These are phyloP conservation scores for Euthynnus affinis DNA, from an alignment of 2,797 vertebrate genomes.

Conservation along the genomic window DNA sequence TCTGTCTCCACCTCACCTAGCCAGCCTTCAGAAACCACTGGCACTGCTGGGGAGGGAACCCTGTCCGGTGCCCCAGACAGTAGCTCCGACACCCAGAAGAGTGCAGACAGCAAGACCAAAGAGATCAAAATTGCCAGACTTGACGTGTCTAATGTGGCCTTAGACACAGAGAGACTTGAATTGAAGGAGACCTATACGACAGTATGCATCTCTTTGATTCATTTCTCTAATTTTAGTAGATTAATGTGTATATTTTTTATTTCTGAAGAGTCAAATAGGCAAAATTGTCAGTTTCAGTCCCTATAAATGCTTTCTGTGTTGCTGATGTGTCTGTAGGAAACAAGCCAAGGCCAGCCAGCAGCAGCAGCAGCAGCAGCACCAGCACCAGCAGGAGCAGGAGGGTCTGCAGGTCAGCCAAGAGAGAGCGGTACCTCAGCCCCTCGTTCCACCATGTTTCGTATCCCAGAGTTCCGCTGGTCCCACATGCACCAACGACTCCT, in stretches of 20 bases:
- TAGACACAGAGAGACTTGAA: conserved; percentile 95
- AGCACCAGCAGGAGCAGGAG: conserved; percentile 62
- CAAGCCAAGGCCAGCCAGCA: conserved; percentile 80
- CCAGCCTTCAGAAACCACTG: conserved; percentile 48
- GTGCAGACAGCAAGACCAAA: conserved; percentile 77
- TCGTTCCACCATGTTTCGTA: conserved; percentile 94
- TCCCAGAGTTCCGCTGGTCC: conserved; percentile 98
- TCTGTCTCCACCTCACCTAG: conserved; percentile 18
- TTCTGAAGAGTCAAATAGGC: neutral
- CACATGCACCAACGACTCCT: conserved; percentile 97
- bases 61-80: neutral
- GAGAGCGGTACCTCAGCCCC: conserved; percentile 81
- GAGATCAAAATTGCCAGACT: conserved; percentile 94
- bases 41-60: conserved; percentile 28
- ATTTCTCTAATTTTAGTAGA: neutral
- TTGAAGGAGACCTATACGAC: conserved; percentile 86
- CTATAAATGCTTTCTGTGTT: neutral
- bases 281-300: neutral
- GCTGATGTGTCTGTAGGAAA: conserved; percentile 64
- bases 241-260: neutral
- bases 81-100: conserved; percentile 54
- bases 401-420: conserved; percentile 82
- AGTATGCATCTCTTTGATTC: conserved; percentile 76
- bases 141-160: conserved; percentile 95
- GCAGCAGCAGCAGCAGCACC: conserved; percentile 54